Conservation (phyloP, 2,888 invertebrate genomes). For the Drosophila subsilvestris region DNA sequence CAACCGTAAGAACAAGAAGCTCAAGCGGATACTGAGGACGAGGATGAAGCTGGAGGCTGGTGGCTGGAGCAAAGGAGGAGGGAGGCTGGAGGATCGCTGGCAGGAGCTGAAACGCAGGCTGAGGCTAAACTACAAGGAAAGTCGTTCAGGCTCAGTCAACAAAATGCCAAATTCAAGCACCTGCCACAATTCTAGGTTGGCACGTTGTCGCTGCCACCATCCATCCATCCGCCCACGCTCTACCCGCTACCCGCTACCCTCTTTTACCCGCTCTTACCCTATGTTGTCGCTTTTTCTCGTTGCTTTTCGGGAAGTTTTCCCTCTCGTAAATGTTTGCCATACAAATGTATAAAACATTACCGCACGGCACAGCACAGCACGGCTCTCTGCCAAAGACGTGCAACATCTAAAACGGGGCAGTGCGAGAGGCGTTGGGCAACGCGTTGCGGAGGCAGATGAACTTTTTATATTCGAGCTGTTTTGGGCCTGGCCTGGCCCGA, state of each 20-base stretch:
- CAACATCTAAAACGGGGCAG: slow-evolving; percentile 45
- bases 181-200: slow-evolving; percentile 74
- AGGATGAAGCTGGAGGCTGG: not conserved
- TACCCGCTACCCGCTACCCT: not conserved
- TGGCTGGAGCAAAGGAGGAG: not conserved
- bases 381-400: slow-evolving; percentile 60
- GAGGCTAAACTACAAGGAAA: slow-evolving; percentile 56
- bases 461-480: slow-evolving; percentile 25
- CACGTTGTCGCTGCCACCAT: slow-evolving; percentile 62
- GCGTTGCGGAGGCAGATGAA: slow-evolving; percentile 3
- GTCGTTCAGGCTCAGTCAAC: slow-evolving; percentile 77
- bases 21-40: slow-evolving; percentile 9
- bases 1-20: slow-evolving; percentile 19
- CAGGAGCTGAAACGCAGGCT: no score
- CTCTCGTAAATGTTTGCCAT: slow-evolving; percentile 44
- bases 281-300: slow-evolving; percentile 19
- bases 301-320: slow-evolving; percentile 18
- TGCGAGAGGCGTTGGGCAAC: not conserved
- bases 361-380: slow-evolving; percentile 26
- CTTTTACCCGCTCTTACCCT: not conserved
- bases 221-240: not conserved
- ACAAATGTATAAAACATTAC: slow-evolving; percentile 53
- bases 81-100: not conserved
- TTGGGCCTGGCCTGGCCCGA: not conserved
- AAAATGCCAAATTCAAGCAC: slow-evolving; percentile 76